phyloP scores from a whole-genome alignment of 2,113 vertebrate genomes.

The Pimephales promelas region DNA sequence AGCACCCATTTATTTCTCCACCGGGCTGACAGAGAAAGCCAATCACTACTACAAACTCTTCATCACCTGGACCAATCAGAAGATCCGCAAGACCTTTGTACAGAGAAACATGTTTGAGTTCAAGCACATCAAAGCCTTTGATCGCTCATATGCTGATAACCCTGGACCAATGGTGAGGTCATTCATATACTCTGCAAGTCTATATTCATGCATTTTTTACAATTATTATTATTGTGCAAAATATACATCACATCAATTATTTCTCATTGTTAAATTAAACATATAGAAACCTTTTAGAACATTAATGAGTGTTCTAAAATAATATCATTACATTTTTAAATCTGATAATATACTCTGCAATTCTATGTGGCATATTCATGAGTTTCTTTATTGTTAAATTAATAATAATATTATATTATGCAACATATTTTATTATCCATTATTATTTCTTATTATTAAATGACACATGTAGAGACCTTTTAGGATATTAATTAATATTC shows the following conservation, averaged over 20 bases:
- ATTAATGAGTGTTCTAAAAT: neutral
- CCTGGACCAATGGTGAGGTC: constrained; percentile 91
- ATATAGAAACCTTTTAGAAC: neutral
- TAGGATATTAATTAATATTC: too few species aligned
- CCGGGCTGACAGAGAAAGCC: constrained; percentile 94
- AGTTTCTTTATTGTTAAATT: too few species aligned
- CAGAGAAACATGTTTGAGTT: constrained; percentile 99
- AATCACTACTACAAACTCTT: constrained; percentile 99
- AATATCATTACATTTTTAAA: neutral
- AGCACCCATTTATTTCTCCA: constrained; percentile 98
- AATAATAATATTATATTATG: too few species aligned
- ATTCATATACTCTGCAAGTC: neutral
- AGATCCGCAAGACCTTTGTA: constrained; percentile 96
- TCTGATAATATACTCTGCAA: neutral
- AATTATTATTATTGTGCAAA: neutral
- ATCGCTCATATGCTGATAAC: constrained; percentile 92
- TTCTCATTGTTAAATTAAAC: neutral
- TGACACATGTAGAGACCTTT: too few species aligned
- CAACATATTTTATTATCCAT: too few species aligned
- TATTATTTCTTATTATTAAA: too few species aligned
- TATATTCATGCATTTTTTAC: neutral
- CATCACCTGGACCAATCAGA: constrained; percentile 99
- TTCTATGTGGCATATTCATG: too few species aligned
- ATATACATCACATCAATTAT: neutral
- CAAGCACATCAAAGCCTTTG: constrained; percentile 97